A percentile compares a stretch with the other conserved stretches of the same genome.
These are phyloP conservation scores for Rambutsinella grinnellia DNA, from an alignment of 2,888 invertebrate species.

Conservation along the genomic window DNA sequence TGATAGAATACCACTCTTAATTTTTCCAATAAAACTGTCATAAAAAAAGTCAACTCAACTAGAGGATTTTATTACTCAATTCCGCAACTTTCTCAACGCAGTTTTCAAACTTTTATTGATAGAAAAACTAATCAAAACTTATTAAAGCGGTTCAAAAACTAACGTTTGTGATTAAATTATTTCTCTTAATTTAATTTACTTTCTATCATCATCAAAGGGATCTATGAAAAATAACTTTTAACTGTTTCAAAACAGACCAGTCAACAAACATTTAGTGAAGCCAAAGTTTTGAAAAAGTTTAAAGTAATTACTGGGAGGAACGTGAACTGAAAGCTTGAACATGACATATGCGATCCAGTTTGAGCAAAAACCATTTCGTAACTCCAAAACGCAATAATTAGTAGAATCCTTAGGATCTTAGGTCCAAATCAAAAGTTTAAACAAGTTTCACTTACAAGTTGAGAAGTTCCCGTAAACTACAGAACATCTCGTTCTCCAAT, in stretches of 20 bases:
- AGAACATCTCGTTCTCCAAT: conserved; percentile 71
- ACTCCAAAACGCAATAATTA: too few species aligned
- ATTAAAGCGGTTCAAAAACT: neutral
- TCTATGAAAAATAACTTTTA: neutral
- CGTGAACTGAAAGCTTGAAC: too few species aligned
- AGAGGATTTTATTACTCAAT: neutral
- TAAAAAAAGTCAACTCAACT: too few species aligned
- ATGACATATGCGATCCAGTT: too few species aligned
- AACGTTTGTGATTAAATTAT: neutral
- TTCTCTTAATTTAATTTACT: neutral
- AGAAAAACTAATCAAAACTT: neutral
- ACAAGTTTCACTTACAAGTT: conserved; percentile 70
- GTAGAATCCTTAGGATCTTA: too few species aligned
- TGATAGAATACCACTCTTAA: too few species aligned
- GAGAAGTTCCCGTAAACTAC: conserved; percentile 70
- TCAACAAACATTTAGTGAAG: neutral
- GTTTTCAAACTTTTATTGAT: neutral
- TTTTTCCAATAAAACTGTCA: too few species aligned
- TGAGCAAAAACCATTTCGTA: too few species aligned
- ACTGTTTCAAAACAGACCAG: neutral
- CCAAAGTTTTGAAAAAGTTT: too few species aligned
- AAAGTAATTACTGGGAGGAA: too few species aligned
- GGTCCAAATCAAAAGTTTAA: too few species aligned
- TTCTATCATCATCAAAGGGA: too few species aligned
- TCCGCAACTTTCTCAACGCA: neutral